phyloP scores from a whole-genome alignment of 2,113 vertebrate genomes.

The Neolamprologus hecqui region DNA sequence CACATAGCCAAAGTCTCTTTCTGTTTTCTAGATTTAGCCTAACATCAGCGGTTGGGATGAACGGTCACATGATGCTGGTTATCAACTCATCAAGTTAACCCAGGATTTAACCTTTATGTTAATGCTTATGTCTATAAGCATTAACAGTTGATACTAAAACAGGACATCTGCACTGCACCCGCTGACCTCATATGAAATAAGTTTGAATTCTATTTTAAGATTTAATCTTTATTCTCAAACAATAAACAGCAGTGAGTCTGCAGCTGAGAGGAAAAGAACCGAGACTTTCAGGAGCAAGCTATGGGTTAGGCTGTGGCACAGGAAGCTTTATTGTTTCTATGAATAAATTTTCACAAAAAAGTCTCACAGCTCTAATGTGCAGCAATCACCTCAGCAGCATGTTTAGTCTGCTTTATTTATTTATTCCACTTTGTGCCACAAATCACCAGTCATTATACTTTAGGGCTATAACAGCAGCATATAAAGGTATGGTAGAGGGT shows the following conservation, averaged over 20 bases:
- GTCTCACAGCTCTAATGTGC: neutral
- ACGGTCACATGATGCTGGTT: neutral
- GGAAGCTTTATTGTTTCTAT: neutral
- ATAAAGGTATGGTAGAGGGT: neutral
- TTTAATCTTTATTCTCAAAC: neutral
- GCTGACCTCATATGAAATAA: neutral
- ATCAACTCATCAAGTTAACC: neutral
- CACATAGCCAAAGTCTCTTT: neutral
- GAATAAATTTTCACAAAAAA: neutral
- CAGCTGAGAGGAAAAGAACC: neutral
- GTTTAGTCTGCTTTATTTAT: neutral
- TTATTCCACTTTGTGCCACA: rapidly evolving
- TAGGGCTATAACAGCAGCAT: neutral
- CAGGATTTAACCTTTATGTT: neutral
- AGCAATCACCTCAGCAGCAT: neutral
- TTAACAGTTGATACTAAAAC: neutral
- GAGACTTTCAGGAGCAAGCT: neutral
- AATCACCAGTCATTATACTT: neutral
- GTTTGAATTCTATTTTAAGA: neutral
- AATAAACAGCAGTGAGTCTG: neutral
- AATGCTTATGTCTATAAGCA: neutral
- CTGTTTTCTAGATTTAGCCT: neutral
- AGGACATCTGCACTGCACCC: neutral
- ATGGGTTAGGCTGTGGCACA: neutral
- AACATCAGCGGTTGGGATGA: neutral